Evolutionary conservation across 2,113 vertebrate genomes (phyloP), one percentile per base, ranked within the genome.

Genomic region (Columbina picui): DNA sequence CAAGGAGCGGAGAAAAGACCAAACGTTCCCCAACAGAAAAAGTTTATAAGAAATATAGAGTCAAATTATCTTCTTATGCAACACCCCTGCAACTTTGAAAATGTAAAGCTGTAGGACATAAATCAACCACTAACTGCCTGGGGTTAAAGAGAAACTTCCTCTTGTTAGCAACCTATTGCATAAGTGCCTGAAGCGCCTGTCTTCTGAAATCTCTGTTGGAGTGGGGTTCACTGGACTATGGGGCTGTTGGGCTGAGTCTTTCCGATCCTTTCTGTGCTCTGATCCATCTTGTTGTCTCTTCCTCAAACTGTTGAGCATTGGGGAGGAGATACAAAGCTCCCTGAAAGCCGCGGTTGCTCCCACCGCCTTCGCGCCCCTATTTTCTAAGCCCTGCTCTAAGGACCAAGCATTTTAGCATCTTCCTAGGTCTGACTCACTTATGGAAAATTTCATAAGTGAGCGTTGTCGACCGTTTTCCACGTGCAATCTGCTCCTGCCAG

Each of bases 121-220:
- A 97, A 96, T 91, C 95, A 97, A 88, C 94, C 82, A 27, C 96
- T 68, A 95, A 96, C 95, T 57, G 92, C 96, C 95, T 57, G 92
- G 95, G 84, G 92, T 73, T 93, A 14, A 52, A 69, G 94, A 90
- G 87, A 88, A 73, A 90, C 94, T 95, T 96, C 95, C 95, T 95
- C 92, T 45, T 45, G 30, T 2, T 14, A 36, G 69, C 74, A 94
- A 32, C 57, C 63, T n/a, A 0, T 93, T 96, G 94, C 84, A 0
- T 38, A 93, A 97, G 70, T 1, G 78, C 84, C 7, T 55, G 93
- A 85, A 84, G 93, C 84, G 38, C 41, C 87, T 67, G 17, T 69
- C 89, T 55, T 2, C 90, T 12, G 1, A 87, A 63, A 87, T 74
- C 92, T 67, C 84, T 75, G 60, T 41, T 2, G n/a, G 71, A 14